phyloP scores from a whole-genome alignment of 2,888 invertebrate species.

The Apocheima hispidaria region DNA sequence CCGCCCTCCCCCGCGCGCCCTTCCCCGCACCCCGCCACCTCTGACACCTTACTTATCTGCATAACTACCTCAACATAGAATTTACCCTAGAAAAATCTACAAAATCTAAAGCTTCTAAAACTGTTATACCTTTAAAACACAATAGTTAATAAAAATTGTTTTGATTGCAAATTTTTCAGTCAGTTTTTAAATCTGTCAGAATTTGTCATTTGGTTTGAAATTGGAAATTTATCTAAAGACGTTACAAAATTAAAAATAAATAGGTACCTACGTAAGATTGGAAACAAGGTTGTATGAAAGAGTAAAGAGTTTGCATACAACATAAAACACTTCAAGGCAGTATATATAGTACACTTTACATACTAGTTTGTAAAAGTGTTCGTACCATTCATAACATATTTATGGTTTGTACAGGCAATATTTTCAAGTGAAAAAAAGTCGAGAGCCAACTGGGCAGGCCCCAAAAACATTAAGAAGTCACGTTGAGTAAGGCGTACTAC shows the following conservation, averaged over 20 bases:
- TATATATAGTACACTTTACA: too few relatives aligned
- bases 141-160: slow-evolving; percentile 57
- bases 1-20: slow-evolving; percentile 31
- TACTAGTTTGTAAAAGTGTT: too few relatives aligned
- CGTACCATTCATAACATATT: too few relatives aligned
- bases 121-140: slow-evolving; percentile 59
- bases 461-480: too few relatives aligned
- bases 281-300: neutral
- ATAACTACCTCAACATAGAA: slow-evolving; percentile 60
- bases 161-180: slow-evolving; percentile 69
- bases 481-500: too few relatives aligned
- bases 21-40: slow-evolving; percentile 52
- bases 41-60: slow-evolving; percentile 68
- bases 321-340: too few relatives aligned
- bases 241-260: neutral
- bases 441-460: too few relatives aligned
- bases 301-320: neutral
- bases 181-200: slow-evolving; percentile 54
- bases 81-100: slow-evolving; percentile 50
- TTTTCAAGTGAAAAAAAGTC: too few relatives aligned
- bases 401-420: too few relatives aligned
- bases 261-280: neutral
- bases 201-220: slow-evolving; percentile 58
- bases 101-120: slow-evolving; percentile 49
- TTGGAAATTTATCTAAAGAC: slow-evolving; percentile 49